A percentile compares a stretch with the other conserved stretches of the same genome.
These are phyloP conservation scores for Actenoides lindsayi DNA, from an alignment of 2,113 vertebrate genomes.

Conservation along the genomic window DNA sequence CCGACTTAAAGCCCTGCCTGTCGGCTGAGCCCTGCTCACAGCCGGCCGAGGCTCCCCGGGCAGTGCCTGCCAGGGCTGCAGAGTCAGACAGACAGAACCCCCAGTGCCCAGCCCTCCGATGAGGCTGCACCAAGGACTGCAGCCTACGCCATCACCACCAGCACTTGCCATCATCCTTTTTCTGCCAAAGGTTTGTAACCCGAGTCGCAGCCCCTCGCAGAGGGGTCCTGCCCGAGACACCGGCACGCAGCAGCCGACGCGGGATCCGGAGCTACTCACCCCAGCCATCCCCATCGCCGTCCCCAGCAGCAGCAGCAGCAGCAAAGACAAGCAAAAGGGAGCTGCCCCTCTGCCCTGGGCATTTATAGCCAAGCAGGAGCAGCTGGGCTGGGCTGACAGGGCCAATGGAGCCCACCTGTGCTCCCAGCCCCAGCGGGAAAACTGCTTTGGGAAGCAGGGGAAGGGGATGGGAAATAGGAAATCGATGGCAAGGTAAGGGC, in stretches of 20 bases:
- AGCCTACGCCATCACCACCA: neutral
- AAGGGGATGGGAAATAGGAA: neutral
- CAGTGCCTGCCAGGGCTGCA: rapidly evolving
- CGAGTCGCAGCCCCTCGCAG: rapidly evolving
- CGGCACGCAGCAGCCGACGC: rapidly evolving
- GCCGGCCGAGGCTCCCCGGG: neutral
- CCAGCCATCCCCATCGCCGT: rapidly evolving
- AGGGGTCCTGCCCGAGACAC: neutral
- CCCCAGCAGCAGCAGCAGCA: neutral
- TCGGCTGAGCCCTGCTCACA: rapidly evolving
- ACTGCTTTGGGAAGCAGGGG: neutral
- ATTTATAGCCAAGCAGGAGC: neutral
- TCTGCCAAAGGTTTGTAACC: rapidly evolving
- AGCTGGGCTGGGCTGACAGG: neutral
- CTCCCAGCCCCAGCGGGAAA: neutral
- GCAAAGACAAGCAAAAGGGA: rapidly evolving
- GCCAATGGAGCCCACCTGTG: neutral
- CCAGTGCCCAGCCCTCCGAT: rapidly evolving
- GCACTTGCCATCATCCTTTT: rapidly evolving
- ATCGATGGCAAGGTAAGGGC: neutral
- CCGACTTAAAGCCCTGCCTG: rapidly evolving
- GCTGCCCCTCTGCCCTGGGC: rapidly evolving
- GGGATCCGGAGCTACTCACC: neutral
- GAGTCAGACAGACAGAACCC: rapidly evolving
- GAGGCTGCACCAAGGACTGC: rapidly evolving